phyloP scores from a whole-genome alignment of 2,113 vertebrate species.

The Microcebus ravelobensis region DNA sequence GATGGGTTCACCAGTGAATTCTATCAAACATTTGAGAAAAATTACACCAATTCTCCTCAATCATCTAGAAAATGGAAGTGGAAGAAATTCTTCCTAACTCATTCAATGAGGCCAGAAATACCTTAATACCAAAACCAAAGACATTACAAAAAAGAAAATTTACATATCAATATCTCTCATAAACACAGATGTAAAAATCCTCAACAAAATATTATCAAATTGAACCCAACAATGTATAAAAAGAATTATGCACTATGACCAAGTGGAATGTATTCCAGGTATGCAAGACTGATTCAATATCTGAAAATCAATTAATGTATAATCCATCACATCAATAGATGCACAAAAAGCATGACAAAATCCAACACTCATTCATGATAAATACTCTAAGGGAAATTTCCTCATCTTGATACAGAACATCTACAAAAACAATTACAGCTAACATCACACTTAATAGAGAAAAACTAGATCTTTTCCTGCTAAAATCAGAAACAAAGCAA shows the following conservation, averaged over 20 bases:
- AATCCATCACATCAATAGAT: not conserved
- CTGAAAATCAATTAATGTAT: slow-evolving; percentile 7
- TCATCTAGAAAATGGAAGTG: not conserved
- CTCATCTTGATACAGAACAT: not conserved
- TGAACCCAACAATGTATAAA: not conserved
- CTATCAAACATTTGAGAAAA: slow-evolving; percentile 12
- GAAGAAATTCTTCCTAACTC: not conserved
- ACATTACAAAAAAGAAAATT: not conserved
- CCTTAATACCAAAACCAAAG: not conserved
- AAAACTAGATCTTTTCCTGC: not conserved
- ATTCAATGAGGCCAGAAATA: not conserved
- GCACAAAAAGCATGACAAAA: not conserved
- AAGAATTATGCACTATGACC: not conserved
- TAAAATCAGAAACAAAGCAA: not conserved
- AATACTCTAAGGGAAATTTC: not conserved
- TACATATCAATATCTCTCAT: not conserved
- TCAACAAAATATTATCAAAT: slow-evolving; percentile 1
- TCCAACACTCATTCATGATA: not conserved
- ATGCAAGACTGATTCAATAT: slow-evolving; percentile 12
- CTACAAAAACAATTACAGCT: not conserved
- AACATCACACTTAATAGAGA: not conserved
- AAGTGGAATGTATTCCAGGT: slow-evolving; percentile 27
- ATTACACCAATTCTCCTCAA: not conserved
- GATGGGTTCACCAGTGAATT: not conserved
- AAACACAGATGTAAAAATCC: not conserved